phyloP scores from a whole-genome alignment of 2,113 vertebrate species.

The Varanus komodoensis region DNA sequence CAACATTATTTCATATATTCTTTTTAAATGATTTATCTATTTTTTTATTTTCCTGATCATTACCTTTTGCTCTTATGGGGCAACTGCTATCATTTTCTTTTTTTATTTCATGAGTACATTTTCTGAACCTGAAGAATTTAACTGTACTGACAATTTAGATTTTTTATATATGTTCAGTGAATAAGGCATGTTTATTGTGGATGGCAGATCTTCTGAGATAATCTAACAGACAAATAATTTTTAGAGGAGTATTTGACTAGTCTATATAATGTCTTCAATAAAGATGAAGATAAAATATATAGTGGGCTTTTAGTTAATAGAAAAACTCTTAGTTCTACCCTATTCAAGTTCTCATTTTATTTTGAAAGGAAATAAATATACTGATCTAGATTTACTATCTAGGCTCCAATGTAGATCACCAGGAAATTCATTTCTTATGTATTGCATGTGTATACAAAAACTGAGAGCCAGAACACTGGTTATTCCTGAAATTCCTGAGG shows the following conservation, averaged over 20 bases:
- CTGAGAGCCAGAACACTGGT: neutral
- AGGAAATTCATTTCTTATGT: neutral
- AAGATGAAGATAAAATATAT: neutral
- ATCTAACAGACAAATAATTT: conserved; percentile 5
- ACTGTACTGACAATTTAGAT: neutral
- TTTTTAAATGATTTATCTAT: conserved; percentile 12
- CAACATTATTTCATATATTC: conserved; percentile 23
- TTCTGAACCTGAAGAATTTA: conserved; percentile 24
- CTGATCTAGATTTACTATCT: neutral
- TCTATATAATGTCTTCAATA: conserved; percentile 9
- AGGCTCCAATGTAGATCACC: neutral
- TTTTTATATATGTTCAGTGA: conserved; percentile 13
- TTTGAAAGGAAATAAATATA: conserved; percentile 2
- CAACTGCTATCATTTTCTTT: neutral
- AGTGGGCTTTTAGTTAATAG: neutral
- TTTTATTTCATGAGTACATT: neutral
- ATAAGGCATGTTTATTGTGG: neutral
- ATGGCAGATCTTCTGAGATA: neutral
- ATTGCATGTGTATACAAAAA: neutral
- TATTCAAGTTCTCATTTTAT: neutral
- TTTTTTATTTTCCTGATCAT: neutral
- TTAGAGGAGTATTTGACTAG: conserved; percentile 12
- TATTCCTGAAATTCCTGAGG: neutral
- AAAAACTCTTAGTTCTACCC: neutral
- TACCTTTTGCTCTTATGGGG: neutral